Percentiles rank a stretch among this genome's conserved stretches.
These are phyloP conservation scores for Meriones unguiculatus DNA, from an alignment of 2,113 vertebrate species.

Conservation along the genomic window DNA sequence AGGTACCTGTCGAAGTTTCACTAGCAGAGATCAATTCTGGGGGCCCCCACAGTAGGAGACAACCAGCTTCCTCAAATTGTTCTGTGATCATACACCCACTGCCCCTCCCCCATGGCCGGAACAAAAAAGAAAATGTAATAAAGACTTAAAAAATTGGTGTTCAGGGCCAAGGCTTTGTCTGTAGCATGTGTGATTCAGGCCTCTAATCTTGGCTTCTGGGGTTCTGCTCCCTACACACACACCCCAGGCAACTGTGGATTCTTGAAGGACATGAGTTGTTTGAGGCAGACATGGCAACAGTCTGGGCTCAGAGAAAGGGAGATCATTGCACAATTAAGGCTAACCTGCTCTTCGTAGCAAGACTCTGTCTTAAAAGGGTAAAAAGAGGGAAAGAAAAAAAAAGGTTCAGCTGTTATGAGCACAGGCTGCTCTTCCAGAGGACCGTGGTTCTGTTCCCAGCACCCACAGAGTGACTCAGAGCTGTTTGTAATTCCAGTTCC, in stretches of 20 bases:
- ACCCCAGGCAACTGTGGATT: neutral
- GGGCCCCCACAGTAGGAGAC: no score
- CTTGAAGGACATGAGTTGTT: neutral
- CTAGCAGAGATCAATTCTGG: neutral
- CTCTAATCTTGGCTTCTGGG: neutral
- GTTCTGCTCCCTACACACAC: rapidly evolving
- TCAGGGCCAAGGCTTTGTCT: neutral
- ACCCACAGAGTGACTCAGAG: neutral
- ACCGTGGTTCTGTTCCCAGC: neutral
- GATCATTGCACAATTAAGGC: no score
- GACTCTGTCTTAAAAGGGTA: neutral
- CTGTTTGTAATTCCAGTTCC: neutral
- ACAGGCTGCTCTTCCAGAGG: neutral
- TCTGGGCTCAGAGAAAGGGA: neutral
- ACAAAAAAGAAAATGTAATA: neutral
- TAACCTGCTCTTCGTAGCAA: neutral
- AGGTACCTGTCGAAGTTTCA: neutral
- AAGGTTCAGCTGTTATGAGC: neutral
- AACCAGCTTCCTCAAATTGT: neutral
- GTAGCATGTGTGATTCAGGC: neutral
- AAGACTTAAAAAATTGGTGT: neutral
- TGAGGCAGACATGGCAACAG: neutral
- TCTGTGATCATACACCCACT: neutral
- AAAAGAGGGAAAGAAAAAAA: neutral
- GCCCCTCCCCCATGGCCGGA: neutral